Percentiles rank a stretch among this genome's conserved stretches.
Evolutionary conservation across 2,888 invertebrate species (phyloP).

Genomic region (Lasioglossum calceatum): DNA sequence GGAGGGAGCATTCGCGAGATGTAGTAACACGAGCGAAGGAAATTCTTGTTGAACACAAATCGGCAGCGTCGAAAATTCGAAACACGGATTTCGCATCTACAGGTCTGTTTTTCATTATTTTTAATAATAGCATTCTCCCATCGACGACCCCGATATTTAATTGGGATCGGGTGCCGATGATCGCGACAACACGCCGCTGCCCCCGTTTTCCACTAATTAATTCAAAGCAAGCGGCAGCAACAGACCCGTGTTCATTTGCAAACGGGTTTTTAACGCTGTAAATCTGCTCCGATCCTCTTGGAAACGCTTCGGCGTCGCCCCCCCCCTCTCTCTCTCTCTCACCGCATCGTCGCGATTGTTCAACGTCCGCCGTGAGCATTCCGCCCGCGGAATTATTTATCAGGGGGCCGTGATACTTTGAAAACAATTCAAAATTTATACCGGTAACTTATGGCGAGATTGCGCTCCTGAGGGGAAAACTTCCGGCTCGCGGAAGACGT

Average conservation of each 20-base stretch:
- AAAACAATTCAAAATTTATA: slow-evolving; percentile 51
- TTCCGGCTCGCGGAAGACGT: slow-evolving; percentile 37
- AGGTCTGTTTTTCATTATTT: slow-evolving; percentile 27
- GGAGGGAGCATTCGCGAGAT: not conserved
- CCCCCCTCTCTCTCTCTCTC: too few species aligned
- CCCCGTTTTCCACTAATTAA: not conserved
- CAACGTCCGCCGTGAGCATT: not conserved
- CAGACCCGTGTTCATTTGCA: not conserved
- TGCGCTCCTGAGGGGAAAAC: slow-evolving; percentile 29
- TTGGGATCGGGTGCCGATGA: not conserved
- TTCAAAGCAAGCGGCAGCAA: not conserved
- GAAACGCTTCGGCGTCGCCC: too few species aligned
- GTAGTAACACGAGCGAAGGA: not conserved
- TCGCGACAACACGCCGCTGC: not conserved
- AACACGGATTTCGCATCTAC: not conserved
- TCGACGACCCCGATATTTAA: slow-evolving; percentile 1
- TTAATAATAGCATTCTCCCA: slow-evolving; percentile 22
- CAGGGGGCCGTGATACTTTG: slow-evolving; percentile 20
- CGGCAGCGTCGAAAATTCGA: not conserved
- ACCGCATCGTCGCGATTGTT: not conserved
- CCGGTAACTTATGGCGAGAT: slow-evolving; percentile 42
- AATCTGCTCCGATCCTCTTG: not conserved
- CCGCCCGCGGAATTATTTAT: slow-evolving; percentile 28
- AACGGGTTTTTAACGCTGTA: not conserved
- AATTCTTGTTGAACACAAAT: not conserved